These are phyloP conservation scores for Lottia gigantea DNA, from an alignment of 2,888 invertebrate species.

Conservation along the genomic window DNA sequence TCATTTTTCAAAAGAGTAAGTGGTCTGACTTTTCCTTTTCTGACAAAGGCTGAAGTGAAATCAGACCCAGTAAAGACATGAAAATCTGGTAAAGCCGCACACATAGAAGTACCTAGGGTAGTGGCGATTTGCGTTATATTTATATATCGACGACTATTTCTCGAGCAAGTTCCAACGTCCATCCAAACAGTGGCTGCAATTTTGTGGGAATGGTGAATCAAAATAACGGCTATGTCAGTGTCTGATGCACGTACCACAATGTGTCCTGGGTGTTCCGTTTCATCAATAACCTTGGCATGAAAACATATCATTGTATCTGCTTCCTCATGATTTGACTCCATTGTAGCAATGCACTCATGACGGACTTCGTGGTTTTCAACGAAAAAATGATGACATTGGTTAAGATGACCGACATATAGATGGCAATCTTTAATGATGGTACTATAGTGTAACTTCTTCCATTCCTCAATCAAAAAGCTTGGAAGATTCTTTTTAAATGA, in stretches of 20 bases:
- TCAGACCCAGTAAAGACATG: neutral
- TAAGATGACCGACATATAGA: neutral
- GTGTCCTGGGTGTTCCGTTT: neutral
- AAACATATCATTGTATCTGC: slow-evolving; percentile 3
- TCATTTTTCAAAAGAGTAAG: neutral
- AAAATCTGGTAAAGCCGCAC: neutral
- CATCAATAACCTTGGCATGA: neutral
- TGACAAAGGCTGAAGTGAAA: slow-evolving; percentile 1
- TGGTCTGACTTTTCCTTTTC: neutral
- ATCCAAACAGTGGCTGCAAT: neutral
- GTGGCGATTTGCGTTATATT: neutral
- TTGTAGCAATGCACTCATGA: no score
- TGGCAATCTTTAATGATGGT: neutral
- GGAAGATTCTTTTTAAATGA: neutral
- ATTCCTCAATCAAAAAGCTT: neutral
- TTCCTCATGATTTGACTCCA: neutral
- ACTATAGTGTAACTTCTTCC: neutral
- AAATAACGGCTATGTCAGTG: neutral
- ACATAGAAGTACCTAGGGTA: neutral
- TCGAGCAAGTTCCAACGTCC: neutral
- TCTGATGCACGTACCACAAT: neutral
- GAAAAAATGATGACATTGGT: neutral
- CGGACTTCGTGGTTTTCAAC: no score
- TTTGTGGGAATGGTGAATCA: neutral
- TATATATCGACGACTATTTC: neutral